These are phyloP conservation scores for Antheraea yamamai DNA, from an alignment of 2,888 invertebrate species.

Conservation along the genomic window DNA sequence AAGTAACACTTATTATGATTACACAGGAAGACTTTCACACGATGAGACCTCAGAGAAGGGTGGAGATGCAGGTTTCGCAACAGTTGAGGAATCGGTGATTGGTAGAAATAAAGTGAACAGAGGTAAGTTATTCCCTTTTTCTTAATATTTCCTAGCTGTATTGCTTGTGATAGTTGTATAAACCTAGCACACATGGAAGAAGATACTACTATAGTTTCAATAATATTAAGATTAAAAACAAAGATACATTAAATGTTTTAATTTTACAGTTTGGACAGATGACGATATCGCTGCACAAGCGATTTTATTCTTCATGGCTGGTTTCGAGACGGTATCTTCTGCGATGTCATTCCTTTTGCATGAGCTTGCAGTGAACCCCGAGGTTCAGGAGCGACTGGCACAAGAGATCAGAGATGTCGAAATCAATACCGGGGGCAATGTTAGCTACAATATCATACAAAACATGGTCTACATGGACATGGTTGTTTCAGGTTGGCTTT, in stretches of 20 bases:
- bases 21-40: slow-evolving; percentile 16
- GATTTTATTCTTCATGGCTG: slow-evolving; percentile 55
- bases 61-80: slow-evolving; percentile 21
- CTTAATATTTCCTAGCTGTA: no score
- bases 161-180: background rate
- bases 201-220: background rate
- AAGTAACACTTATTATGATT: background rate
- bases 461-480: slow-evolving; percentile 70
- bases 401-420: slow-evolving; percentile 53
- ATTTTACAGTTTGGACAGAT: slow-evolving; percentile 42
- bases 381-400: slow-evolving; percentile 52
- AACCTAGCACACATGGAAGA: background rate
- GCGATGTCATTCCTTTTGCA: slow-evolving; percentile 49
- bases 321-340: slow-evolving; percentile 55
- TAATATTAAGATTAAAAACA: no score
- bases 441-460: slow-evolving; percentile 65
- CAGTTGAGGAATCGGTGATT: slow-evolving; percentile 27
- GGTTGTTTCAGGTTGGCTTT: slow-evolving; percentile 64
- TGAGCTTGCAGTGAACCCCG: slow-evolving; percentile 56
- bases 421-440: slow-evolving; percentile 54
- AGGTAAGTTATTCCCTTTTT: background rate
- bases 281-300: slow-evolving; percentile 54
- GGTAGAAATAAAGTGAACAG: slow-evolving; percentile 30
- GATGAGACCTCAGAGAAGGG: slow-evolving; percentile 26
- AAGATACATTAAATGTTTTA: background rate